phyloP scores from a whole-genome alignment of 2,113 vertebrate genomes.

The Catagonus wagneri region DNA sequence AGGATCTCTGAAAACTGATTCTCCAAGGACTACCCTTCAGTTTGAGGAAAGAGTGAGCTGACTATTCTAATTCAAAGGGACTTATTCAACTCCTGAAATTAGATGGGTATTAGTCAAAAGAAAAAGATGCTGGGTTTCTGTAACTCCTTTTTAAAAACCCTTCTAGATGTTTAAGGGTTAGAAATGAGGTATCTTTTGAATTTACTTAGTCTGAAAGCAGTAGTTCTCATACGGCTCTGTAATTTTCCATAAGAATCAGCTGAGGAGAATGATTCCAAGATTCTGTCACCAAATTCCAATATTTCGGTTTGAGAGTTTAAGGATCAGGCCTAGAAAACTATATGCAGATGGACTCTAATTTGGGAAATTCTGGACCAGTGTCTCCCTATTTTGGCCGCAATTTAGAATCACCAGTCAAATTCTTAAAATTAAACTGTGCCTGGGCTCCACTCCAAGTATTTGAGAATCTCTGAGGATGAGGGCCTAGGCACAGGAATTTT shows the following conservation, averaged over 20 bases:
- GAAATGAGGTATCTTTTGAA: background rate
- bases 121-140: background rate
- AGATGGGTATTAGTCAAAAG: background rate
- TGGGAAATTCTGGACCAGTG: background rate
- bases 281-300: background rate
- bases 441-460: background rate
- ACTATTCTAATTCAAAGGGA: background rate
- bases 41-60: background rate
- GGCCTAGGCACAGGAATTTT: background rate
- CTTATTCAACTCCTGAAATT: background rate
- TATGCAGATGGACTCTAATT: background rate
- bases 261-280: background rate
- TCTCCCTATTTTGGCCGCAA: background rate
- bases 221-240: background rate
- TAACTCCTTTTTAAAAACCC: background rate
- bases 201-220: background rate
- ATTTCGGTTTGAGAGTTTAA: background rate
- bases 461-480: background rate
- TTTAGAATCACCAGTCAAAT: background rate
- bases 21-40: background rate
- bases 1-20: slow-evolving; percentile 28
- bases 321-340: background rate
- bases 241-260: background rate
- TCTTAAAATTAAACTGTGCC: background rate
- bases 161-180: background rate